Conservation (phyloP, 2,797 vertebrate genomes). For the Pseudochirops corinnae region DNA sequence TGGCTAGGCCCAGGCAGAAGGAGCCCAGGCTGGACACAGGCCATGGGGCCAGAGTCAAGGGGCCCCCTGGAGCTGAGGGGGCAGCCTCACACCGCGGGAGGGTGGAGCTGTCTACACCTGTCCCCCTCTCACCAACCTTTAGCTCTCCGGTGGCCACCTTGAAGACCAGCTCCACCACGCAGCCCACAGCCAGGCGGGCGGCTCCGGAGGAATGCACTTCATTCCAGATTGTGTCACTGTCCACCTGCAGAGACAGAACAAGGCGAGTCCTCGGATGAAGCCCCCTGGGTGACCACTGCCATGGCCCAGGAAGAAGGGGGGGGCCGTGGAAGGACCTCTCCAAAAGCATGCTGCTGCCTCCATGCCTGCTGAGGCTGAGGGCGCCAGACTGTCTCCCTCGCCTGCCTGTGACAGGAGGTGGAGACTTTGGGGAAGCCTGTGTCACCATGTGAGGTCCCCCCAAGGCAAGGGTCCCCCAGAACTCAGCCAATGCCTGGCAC, state of each 20-base stretch:
- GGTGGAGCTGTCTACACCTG: not conserved
- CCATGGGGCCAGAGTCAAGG: too few species aligned
- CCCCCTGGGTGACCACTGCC: rapidly evolving
- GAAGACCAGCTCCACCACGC: conserved; percentile 96
- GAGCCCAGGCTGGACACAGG: too few species aligned
- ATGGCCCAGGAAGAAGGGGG: too few species aligned
- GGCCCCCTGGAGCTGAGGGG: too few species aligned
- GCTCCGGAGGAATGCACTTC: conserved; percentile 96
- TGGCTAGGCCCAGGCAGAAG: too few species aligned
- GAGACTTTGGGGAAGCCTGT: too few species aligned
- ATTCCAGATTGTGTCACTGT: conserved; percentile 99
- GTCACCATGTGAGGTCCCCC: not conserved
- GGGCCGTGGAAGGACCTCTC: too few species aligned
- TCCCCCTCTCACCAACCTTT: conserved; percentile 88
- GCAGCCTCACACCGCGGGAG: not conserved
- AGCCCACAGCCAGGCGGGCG: conserved; percentile 95
- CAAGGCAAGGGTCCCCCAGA: not conserved
- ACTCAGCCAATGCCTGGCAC: too few species aligned
- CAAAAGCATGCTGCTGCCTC: too few species aligned
- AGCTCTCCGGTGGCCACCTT: conserved; percentile 96
- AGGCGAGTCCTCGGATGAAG: not conserved
- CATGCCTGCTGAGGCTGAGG: not conserved
- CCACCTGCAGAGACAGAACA: conserved; percentile 88
- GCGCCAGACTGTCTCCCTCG: too few species aligned
- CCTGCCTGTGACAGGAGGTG: too few species aligned